These are phyloP conservation scores for Hyla sarda DNA, from an alignment of 2,113 vertebrate species.

Conservation along the genomic window DNA sequence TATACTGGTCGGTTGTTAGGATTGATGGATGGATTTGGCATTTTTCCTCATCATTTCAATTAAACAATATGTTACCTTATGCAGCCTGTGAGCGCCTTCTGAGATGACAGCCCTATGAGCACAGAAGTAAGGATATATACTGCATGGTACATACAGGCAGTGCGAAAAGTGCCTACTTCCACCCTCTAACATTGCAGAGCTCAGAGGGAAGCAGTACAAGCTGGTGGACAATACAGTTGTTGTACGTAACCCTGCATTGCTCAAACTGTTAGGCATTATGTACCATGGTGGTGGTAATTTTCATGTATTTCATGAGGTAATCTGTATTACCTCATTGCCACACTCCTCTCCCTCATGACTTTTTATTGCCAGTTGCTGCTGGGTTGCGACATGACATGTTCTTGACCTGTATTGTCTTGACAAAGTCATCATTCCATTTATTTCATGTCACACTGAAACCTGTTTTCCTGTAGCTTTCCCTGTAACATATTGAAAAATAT, in stretches of 20 bases:
- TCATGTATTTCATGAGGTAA: too few species aligned
- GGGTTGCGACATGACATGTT: background rate
- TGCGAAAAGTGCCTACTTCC: background rate
- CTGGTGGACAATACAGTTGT: conserved; percentile 44
- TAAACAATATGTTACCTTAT: background rate
- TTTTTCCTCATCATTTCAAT: background rate
- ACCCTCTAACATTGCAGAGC: background rate
- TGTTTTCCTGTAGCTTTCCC: background rate
- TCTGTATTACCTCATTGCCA: conserved; percentile 25
- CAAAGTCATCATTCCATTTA: background rate
- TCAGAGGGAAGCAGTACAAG: conserved; percentile 38
- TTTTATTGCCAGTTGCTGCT: conserved; percentile 14
- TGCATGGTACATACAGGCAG: conserved; percentile 1
- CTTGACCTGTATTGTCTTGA: background rate
- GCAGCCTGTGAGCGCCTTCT: background rate
- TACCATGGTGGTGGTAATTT: conserved; percentile 39
- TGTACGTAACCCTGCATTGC: conserved; percentile 31
- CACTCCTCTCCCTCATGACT: background rate
- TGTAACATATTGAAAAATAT: background rate
- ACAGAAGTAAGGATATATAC: background rate
- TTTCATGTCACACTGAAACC: background rate
- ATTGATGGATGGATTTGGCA: too few species aligned
- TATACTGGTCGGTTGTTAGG: too few species aligned
- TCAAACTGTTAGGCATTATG: conserved; percentile 37
- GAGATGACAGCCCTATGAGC: background rate